A percentile compares a stretch with the other conserved stretches of the same genome.
These are phyloP conservation scores for Xyrauchen texanus DNA, from an alignment of 2,113 vertebrate species.

Conservation along the genomic window DNA sequence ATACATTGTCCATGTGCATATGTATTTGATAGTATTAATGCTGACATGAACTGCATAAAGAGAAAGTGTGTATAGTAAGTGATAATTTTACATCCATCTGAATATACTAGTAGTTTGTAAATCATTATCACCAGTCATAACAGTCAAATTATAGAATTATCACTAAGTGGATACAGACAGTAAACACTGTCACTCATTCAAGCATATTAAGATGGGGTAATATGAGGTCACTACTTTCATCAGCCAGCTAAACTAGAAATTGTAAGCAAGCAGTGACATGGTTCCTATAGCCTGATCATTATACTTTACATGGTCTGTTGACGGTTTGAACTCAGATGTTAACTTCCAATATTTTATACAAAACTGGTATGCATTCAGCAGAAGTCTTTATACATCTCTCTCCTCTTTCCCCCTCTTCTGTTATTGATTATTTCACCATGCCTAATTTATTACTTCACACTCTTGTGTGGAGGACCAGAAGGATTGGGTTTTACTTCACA, in stretches of 20 bases:
- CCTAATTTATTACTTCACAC: constrained; percentile 51
- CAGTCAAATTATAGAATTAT: not conserved
- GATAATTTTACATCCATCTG: not conserved
- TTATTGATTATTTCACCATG: constrained; percentile 24
- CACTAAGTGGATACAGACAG: not conserved
- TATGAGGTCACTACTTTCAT: not conserved
- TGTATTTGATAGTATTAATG: too few relatives aligned
- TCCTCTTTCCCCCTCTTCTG: constrained; percentile 7
- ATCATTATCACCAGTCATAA: not conserved
- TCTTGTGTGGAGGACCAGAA: constrained; percentile 27
- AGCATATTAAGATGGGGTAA: not conserved
- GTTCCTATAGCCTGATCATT: not conserved
- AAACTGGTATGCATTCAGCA: not conserved
- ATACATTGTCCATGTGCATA: too few relatives aligned
- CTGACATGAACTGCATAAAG: not conserved
- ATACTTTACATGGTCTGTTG: not conserved
- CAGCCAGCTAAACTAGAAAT: not conserved
- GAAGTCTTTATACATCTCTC: not conserved
- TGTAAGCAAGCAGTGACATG: not conserved
- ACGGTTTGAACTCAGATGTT: not conserved
- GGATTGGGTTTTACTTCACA: constrained; percentile 18
- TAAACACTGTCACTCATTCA: not conserved
- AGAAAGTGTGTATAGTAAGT: not conserved
- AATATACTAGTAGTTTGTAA: not conserved
- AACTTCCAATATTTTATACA: not conserved